Conservation (phyloP, 1,140 invertebrate species). For the Geopemphigus sp. region DNA sequence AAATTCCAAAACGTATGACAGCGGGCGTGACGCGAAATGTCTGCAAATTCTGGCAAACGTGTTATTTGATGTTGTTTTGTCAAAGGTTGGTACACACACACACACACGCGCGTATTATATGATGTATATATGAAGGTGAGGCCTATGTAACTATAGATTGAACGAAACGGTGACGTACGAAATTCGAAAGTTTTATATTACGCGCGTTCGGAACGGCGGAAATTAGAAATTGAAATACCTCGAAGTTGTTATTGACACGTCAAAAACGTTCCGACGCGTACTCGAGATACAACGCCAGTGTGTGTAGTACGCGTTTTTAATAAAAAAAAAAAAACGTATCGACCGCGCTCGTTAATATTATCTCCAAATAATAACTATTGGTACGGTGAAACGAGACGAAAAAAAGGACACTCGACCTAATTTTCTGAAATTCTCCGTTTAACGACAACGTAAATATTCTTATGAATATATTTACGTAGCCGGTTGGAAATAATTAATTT, state of each 20-base stretch:
- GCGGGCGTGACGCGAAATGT: neutral
- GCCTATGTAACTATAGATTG: neutral
- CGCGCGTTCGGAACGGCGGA: neutral
- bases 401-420: no score
- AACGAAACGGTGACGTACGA: no score
- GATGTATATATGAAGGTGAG: neutral
- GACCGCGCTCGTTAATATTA: no score
- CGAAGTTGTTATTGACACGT: neutral
- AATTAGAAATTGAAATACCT: neutral
- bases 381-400: no score
- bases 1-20: neutral
- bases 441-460: neutral
- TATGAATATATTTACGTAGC: neutral
- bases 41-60: neutral
- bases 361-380: no score
- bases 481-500: neutral
- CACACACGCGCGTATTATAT: no score
- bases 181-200: neutral
- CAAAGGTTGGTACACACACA: no score
- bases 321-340: neutral
- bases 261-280: neutral
- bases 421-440: neutral
- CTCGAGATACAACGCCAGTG: no score
- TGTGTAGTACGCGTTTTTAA: no score
- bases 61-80: conserved; percentile 10